Percentiles rank a stretch among this genome's conserved stretches.
Conservation (phyloP, 2,888 invertebrate genomes). For the Tachina grossa region DNA sequence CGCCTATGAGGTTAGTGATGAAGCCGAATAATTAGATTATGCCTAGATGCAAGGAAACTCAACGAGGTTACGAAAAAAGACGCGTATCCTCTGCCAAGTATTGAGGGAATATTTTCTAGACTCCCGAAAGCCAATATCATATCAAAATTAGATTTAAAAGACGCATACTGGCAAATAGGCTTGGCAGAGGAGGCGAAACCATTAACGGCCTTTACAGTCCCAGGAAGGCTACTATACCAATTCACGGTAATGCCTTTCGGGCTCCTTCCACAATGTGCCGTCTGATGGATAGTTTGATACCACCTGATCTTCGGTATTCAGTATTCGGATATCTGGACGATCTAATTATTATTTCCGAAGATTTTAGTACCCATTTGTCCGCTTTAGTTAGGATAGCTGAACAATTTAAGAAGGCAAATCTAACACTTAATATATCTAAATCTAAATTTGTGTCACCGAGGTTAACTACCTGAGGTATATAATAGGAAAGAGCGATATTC, state of each 20-base stretch:
- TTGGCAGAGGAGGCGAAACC: neutral
- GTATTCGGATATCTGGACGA: conserved; percentile 1
- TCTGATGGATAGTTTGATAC: neutral
- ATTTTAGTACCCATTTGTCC: neutral
- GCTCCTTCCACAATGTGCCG: neutral
- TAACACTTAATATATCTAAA: neutral
- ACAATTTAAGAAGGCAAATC: neutral
- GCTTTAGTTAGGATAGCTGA: neutral
- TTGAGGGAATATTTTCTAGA: too few relatives aligned
- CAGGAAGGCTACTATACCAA: neutral
- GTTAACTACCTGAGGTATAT: neutral
- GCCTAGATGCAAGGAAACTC: too few relatives aligned
- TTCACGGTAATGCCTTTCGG: neutral
- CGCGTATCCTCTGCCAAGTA: too few relatives aligned
- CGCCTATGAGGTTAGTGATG: too few relatives aligned
- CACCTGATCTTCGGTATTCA: neutral
- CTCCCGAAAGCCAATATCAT: too few relatives aligned
- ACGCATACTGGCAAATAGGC: too few relatives aligned
- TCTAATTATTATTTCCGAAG: neutral
- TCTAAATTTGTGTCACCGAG: neutral
- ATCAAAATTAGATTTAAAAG: too few relatives aligned
- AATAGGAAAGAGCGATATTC: neutral
- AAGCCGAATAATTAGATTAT: too few relatives aligned
- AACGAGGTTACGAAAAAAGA: too few relatives aligned
- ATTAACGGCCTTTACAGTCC: neutral